Evolutionary conservation across 2,113 vertebrate species (phyloP).

Genomic region (Trichechus manatus): DNA sequence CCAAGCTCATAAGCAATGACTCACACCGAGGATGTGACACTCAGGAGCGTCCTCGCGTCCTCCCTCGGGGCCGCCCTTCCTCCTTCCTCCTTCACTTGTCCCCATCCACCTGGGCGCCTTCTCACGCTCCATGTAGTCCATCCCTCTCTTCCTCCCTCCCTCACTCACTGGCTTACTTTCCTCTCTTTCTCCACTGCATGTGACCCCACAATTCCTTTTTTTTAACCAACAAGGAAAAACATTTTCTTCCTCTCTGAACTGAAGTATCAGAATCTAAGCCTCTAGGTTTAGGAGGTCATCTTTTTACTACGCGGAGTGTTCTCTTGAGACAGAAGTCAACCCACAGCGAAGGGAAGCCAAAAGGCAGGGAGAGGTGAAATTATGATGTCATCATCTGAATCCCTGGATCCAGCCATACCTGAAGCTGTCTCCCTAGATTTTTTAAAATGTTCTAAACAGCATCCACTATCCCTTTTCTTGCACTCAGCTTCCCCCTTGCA

Average conservation of each 20-base stretch:
- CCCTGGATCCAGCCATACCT: background rate
- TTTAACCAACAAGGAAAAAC: too few relatives aligned
- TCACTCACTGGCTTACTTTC: too few relatives aligned
- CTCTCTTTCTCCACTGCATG: background rate
- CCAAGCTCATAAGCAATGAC: background rate
- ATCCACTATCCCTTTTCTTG: background rate
- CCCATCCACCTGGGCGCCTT: accelerated
- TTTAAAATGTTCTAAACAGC: background rate
- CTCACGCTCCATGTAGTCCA: accelerated
- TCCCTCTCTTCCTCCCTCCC: too few relatives aligned
- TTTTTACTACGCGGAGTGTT: background rate
- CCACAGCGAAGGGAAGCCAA: background rate
- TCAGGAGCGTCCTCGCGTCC: background rate
- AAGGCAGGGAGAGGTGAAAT: background rate
- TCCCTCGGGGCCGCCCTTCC: too few relatives aligned
- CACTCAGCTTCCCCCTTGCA: accelerated
- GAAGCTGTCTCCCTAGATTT: too few relatives aligned
- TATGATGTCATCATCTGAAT: background rate
- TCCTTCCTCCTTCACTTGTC: accelerated
- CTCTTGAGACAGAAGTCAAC: background rate
- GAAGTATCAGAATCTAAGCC: background rate
- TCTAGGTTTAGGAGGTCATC: background rate
- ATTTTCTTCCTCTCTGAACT: too few relatives aligned
- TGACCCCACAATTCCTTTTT: too few relatives aligned
- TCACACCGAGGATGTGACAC: accelerated